Base-by-base conservation (phyloP, 2,888 invertebrate species). In the Brenthis hecate region DNA sequence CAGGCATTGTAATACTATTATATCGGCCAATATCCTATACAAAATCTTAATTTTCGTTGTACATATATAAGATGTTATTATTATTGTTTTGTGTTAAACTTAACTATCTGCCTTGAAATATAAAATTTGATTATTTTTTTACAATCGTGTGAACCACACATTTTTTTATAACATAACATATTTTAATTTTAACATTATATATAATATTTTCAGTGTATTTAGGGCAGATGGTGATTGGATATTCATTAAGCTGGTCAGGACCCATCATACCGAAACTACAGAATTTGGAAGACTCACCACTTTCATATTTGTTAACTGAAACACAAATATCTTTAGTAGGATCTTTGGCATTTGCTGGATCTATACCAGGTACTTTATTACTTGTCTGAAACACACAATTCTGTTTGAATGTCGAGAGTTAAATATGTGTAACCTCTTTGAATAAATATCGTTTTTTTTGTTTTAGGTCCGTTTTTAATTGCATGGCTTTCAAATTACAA, bases 261-360 rank as follows among this genome's bases (percentile, higher is more conserved):
- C 76, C 78, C 0, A 69, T 75, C 0, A 73, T 77, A 6, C 68
- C 72, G 0, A 80, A 77, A 28, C 65, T 80, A 6, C 73, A 76
- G 23, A 70, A 77, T 43, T 68, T 72, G 0, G 68, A 75, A 5
- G 57, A 74, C 19, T 75, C 77, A 0, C 78, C 78, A 0, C 51
- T 80, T 11, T 54, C 72, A 6, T 16, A 70, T 2, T 57, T 67
- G 13, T 58, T 78, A 1, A 72, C 72, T 6, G 75, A 76, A 19
- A 66, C 70, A 16, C 68, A 74, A 55, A 60, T 65, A 19, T 69
- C 72, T 13, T 43, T 72, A 8, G 56, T 73, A 3, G 72, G 58
- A 8, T 71, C 72, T n/a, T 53, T 72, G 3, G 1, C 68, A 3
- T 66, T 69, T 14, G 50, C 70, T 13, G 73, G 72, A 11, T 56